phyloP scores from a whole-genome alignment of 1,140 invertebrate genomes.

The Atta texana region DNA sequence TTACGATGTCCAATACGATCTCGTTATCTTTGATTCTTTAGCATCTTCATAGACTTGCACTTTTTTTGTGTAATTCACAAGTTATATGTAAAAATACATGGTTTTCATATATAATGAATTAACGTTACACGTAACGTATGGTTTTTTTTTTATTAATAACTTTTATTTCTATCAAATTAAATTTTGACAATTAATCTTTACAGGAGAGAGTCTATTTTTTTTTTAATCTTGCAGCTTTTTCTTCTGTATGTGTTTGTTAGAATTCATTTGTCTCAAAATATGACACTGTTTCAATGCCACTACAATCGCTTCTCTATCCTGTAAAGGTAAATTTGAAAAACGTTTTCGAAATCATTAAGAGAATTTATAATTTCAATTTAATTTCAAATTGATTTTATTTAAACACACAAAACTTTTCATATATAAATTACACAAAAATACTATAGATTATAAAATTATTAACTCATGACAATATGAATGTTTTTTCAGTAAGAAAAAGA shows the following conservation, averaged over 20 bases:
- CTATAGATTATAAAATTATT: neutral
- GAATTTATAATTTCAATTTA: neutral
- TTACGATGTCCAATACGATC: constrained; percentile 3
- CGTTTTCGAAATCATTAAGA: neutral
- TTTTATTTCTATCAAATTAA: neutral
- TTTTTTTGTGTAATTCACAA: neutral
- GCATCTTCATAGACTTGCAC: neutral
- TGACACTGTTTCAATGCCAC: too few relatives aligned
- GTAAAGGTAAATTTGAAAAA: neutral
- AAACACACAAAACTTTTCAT: neutral
- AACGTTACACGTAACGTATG: too few relatives aligned
- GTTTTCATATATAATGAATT: too few relatives aligned
- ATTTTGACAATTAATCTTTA: neutral
- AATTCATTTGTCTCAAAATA: too few relatives aligned
- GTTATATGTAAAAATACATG: neutral
- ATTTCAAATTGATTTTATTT: neutral
- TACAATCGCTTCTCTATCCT: too few relatives aligned
- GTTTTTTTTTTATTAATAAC: neutral
- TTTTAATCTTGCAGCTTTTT: too few relatives aligned
- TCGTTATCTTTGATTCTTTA: neutral
- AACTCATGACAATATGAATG: neutral
- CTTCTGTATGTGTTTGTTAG: too few relatives aligned
- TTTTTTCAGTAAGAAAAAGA: constrained; percentile 1
- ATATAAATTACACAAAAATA: neutral
- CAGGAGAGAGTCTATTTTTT: too few relatives aligned